Percentiles rank a stretch among this genome's conserved stretches.
Conservation (phyloP, 2,888 invertebrate species). For the Blastobasis adustella region DNA sequence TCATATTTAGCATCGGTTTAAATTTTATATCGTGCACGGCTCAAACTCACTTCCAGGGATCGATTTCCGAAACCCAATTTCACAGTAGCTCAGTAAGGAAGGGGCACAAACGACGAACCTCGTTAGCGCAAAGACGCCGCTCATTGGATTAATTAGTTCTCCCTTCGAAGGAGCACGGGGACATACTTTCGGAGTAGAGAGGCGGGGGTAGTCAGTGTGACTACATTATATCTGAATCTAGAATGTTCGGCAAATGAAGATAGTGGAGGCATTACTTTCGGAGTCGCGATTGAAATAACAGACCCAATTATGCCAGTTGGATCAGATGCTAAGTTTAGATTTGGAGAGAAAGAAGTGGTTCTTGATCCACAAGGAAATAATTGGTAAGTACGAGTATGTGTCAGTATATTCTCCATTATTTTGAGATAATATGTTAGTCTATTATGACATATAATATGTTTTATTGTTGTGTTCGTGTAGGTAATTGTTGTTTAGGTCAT, state of each 20-base stretch:
- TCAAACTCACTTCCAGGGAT: conserved; percentile 22
- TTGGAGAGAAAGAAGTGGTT: conserved; percentile 29
- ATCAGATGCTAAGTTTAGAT: conserved; percentile 12
- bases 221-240: too few relatives aligned
- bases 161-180: conserved; percentile 45
- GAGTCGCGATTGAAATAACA: neutral
- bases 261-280: too few relatives aligned
- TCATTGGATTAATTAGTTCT: conserved; percentile 71
- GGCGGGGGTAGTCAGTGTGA: too few relatives aligned
- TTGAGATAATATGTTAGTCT: too few relatives aligned
- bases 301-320: neutral
- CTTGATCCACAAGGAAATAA: conserved; percentile 29
- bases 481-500: too few relatives aligned
- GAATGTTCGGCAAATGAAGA: too few relatives aligned
- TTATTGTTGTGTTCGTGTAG: too few relatives aligned
- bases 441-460: too few relatives aligned
- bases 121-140: conserved; percentile 61
- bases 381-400: too few relatives aligned
- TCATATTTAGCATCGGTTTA: too few relatives aligned
- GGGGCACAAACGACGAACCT: conserved; percentile 58
- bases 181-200: conserved; percentile 40
- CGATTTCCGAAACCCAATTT: conserved; percentile 52
- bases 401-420: too few relatives aligned
- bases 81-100: conserved; percentile 37
- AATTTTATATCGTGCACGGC: neutral